Percentiles rank a stretch among this genome's conserved stretches.
Evolutionary conservation across 2,797 vertebrate species (phyloP).

Genomic region (Lates japonicus): DNA sequence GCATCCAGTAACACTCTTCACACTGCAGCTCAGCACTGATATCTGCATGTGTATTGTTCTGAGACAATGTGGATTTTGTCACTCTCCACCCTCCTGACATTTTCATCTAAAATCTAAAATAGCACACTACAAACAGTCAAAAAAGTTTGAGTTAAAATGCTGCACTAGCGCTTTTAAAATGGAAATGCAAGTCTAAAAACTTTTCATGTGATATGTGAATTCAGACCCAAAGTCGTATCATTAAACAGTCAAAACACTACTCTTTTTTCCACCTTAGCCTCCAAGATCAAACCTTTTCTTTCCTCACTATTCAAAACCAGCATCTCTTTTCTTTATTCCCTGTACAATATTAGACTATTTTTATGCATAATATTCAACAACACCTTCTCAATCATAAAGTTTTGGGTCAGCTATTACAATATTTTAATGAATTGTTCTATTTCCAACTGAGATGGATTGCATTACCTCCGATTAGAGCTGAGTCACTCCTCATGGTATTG

Average conservation of each 20-base stretch:
- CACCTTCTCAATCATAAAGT: not conserved
- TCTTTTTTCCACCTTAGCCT: not conserved
- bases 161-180: slow-evolving; percentile 17
- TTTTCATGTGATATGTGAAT: slow-evolving; percentile 7
- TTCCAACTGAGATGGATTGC: not conserved
- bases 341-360: not conserved
- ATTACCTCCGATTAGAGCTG: slow-evolving; percentile 96
- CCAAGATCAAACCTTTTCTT: not conserved
- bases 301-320: not conserved
- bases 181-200: slow-evolving; percentile 18
- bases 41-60: slow-evolving; percentile 3
- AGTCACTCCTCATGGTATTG: slow-evolving; percentile 91
- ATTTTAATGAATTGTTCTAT: slow-evolving; percentile 6
- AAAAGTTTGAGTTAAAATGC: not conserved
- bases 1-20: no score
- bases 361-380: not conserved
- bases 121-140: not conserved
- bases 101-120: slow-evolving; percentile 21
- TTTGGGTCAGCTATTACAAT: not conserved
- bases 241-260: not conserved
- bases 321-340: not conserved
- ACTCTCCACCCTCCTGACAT: not conserved
- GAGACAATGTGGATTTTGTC: not conserved
- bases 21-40: not conserved
- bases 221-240: not conserved